phyloP scores from a whole-genome alignment of 53 echinoderm and acorn worm species.

The Holothuria scabra region DNA sequence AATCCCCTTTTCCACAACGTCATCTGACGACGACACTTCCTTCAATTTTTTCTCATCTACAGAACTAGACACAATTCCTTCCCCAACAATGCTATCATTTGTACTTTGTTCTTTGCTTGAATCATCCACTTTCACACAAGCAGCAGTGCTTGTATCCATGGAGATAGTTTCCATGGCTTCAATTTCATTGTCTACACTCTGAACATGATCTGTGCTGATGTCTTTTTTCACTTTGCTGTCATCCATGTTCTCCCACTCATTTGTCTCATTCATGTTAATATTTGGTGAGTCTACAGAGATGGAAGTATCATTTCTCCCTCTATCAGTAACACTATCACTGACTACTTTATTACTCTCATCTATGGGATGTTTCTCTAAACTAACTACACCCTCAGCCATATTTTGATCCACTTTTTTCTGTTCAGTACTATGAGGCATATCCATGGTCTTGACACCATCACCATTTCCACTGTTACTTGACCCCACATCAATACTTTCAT shows the following conservation, averaged over 20 bases:
- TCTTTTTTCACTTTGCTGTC: not conserved
- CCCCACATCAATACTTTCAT: too few species aligned
- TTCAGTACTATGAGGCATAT: not conserved
- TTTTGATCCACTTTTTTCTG: too few species aligned
- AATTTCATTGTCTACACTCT: not conserved
- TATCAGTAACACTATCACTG: too few species aligned
- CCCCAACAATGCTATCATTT: not conserved
- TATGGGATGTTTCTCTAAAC: too few species aligned
- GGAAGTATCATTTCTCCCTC: too few species aligned
- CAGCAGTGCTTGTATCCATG: not conserved
- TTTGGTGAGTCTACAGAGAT: too few species aligned
- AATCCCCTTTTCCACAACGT: not conserved
- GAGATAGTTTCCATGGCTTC: not conserved
- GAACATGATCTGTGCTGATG: constrained; percentile 1
- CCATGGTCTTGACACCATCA: too few species aligned
- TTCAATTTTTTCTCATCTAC: not conserved
- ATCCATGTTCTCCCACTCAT: not conserved
- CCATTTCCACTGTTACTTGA: too few species aligned
- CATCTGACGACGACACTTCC: not conserved
- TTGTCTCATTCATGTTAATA: too few species aligned
- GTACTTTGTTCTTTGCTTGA: not conserved
- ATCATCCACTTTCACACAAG: not conserved
- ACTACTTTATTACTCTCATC: too few species aligned
- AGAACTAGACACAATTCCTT: not conserved
- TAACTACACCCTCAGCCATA: too few species aligned